Evolutionary conservation across 2,888 invertebrate species (phyloP).

Genomic region (Pecten maximus): DNA sequence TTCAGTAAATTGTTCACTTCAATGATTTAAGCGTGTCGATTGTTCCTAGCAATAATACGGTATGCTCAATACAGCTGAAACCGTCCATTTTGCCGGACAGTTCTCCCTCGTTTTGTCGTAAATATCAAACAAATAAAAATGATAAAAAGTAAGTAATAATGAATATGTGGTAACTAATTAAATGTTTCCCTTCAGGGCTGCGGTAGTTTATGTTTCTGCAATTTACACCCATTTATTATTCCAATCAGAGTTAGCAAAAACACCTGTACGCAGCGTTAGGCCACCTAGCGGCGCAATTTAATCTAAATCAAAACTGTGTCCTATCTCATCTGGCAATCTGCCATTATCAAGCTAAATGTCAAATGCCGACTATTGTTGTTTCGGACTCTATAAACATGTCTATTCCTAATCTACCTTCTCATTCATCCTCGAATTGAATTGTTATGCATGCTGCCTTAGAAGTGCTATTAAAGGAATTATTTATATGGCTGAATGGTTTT

Average conservation of each 20-base stretch:
- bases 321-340: not conserved
- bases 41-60: too few species aligned
- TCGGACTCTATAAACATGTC: not conserved
- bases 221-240: not conserved
- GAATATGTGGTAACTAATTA: too few species aligned
- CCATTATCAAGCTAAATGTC: not conserved
- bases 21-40: too few species aligned
- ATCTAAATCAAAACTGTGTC: not conserved
- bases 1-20: too few species aligned
- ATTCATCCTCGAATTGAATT: not conserved
- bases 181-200: too few species aligned
- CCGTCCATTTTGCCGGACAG: too few species aligned
- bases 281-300: not conserved
- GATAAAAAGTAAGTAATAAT: too few species aligned
- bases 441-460: not conserved
- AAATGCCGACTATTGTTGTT: not conserved
- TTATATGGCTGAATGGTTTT: not conserved
- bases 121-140: too few species aligned
- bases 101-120: too few species aligned
- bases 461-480: not conserved
- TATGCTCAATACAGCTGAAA: too few species aligned
- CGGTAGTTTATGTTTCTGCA: too few species aligned
- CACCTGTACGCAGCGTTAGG: not conserved
- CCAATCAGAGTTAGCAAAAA: not conserved
- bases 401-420: not conserved